These are phyloP conservation scores for Microcebus ravelobensis DNA, from an alignment of 2,113 vertebrate species.

Conservation along the genomic window DNA sequence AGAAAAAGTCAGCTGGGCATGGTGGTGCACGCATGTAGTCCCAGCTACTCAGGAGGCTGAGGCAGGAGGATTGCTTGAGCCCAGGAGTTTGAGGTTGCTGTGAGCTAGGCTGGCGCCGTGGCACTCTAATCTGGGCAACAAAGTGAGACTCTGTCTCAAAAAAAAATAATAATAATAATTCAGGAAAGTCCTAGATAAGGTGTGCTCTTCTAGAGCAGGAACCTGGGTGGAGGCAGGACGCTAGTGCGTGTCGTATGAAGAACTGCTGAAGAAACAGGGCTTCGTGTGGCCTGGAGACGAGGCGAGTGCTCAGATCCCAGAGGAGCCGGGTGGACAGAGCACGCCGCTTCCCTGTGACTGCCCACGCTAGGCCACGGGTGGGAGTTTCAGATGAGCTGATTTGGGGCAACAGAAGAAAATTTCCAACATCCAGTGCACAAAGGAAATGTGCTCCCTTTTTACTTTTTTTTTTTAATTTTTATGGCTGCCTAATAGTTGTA, in stretches of 20 bases:
- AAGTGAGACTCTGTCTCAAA: no score
- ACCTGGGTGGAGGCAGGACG: background rate
- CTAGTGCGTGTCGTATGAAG: background rate
- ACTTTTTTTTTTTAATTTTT: no score
- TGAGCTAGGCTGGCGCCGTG: no score
- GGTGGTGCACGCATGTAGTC: no score
- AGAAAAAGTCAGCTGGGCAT: no score
- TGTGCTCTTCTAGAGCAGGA: background rate
- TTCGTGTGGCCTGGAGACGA: background rate
- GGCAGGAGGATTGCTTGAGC: no score
- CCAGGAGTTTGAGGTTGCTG: no score
- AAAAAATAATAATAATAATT: background rate
- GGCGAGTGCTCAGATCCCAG: background rate
- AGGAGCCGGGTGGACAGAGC: background rate
- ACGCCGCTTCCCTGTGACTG: accelerated
- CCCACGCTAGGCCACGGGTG: accelerated
- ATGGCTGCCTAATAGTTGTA: no score
- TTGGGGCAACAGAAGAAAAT: background rate
- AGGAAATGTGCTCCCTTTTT: background rate
- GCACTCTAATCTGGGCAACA: no score
- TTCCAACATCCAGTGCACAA: background rate
- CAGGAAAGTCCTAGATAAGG: background rate
- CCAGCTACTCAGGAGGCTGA: no score
- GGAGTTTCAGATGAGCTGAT: background rate
- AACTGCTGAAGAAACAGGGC: background rate